A percentile compares a stretch with the other conserved stretches of the same genome.
These are phyloP conservation scores for Paratilapia polleni DNA, from an alignment of 2,113 vertebrate genomes.

Conservation along the genomic window DNA sequence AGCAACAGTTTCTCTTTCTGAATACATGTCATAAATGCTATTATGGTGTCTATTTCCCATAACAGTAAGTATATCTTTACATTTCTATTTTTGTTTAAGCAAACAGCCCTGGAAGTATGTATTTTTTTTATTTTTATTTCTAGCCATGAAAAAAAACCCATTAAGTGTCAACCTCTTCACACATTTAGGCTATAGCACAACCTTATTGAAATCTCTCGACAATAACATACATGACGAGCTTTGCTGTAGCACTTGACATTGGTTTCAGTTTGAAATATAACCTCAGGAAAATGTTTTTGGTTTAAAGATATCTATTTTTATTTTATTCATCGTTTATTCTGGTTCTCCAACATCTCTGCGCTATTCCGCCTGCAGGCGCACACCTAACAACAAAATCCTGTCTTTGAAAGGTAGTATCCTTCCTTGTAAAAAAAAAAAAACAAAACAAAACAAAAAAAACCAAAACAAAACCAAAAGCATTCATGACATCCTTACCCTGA, in stretches of 20 bases:
- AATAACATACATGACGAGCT: background rate
- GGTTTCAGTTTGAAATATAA: background rate
- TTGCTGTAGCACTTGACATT: background rate
- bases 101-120: background rate
- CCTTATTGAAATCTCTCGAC: background rate
- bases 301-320: background rate
- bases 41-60: conserved; percentile 20
- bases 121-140: background rate
- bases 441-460: background rate
- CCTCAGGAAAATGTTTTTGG: background rate
- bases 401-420: background rate
- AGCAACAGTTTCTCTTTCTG: background rate
- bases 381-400: background rate
- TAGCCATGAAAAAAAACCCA: background rate
- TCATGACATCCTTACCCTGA: background rate
- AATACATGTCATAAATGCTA: background rate
- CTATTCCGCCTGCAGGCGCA: background rate
- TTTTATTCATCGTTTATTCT: background rate
- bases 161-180: background rate
- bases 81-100: background rate
- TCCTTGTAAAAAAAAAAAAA: background rate
- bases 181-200: background rate
- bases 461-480: background rate
- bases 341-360: background rate
- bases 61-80: background rate